A percentile compares a stretch with the other conserved stretches of the same genome.
Conservation (phyloP, 2,797 vertebrate genomes). For the Caiman crocodilus region DNA sequence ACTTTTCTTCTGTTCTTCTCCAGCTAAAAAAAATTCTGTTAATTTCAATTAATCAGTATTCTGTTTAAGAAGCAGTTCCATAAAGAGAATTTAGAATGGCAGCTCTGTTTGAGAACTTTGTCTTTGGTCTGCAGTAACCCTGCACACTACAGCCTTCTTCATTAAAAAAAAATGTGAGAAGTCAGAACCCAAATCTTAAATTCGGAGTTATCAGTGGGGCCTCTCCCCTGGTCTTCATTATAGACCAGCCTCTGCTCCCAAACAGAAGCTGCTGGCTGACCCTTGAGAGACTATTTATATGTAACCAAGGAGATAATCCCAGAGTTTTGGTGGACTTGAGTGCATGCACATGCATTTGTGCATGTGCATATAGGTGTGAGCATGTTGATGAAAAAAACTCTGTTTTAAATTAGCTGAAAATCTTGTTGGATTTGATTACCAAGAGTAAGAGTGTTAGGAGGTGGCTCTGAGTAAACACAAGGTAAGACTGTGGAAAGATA, state of each 20-base stretch:
- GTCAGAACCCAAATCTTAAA: background rate
- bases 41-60: background rate
- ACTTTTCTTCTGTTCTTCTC: constrained; percentile 1
- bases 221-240: background rate
- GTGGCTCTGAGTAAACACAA: background rate
- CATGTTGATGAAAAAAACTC: background rate
- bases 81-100: background rate
- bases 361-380: background rate
- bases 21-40: background rate
- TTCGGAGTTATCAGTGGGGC: background rate
- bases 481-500: background rate
- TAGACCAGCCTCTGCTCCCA: background rate
- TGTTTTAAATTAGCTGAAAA: background rate
- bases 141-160: constrained; percentile 23
- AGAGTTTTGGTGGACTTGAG: background rate
- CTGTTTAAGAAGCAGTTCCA: background rate
- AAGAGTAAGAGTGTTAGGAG: too few relatives aligned
- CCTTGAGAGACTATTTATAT: background rate
- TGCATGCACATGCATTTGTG: background rate
- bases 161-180: background rate
- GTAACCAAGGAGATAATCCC: background rate
- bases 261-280: background rate
- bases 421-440: background rate
- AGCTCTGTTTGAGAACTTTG: constrained; percentile 58
- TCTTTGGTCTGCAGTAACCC: constrained; percentile 49